Percentiles rank a stretch among this genome's conserved stretches.
Evolutionary conservation across 2,888 invertebrate genomes (phyloP).

Genomic region (Silvanus unidentatus): DNA sequence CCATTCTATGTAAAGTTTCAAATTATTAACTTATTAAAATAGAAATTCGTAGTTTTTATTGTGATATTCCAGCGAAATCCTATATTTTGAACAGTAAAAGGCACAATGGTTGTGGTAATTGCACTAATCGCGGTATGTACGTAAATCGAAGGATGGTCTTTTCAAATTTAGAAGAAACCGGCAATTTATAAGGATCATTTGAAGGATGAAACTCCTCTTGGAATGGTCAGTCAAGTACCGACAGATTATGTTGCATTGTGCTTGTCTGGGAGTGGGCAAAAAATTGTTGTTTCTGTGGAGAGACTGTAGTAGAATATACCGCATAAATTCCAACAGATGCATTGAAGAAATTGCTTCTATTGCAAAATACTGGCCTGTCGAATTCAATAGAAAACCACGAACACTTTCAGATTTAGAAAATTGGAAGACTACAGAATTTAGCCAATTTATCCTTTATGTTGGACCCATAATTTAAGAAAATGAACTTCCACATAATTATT

Average conservation of each 20-base stretch:
- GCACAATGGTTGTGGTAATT: not conserved
- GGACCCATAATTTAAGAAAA: constrained; percentile 11
- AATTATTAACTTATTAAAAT: constrained; percentile 6
- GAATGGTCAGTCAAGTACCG: not conserved
- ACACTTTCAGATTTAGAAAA: constrained; percentile 7
- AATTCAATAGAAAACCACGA: constrained; percentile 15
- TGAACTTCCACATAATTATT: constrained; percentile 9
- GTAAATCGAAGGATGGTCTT: not conserved
- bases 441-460: constrained; percentile 10
- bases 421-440: constrained; percentile 12
- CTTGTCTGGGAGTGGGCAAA: not conserved
- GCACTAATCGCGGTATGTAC: not conserved
- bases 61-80: constrained; percentile 6
- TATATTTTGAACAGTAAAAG: constrained; percentile 11
- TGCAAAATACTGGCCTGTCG: constrained; percentile 8
- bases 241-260: not conserved
- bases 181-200: not conserved
- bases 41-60: constrained; percentile 12
- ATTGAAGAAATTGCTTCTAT: not conserved
- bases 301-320: too few relatives aligned
- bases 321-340: not conserved
- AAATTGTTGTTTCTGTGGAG: not conserved
- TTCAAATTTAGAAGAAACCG: not conserved
- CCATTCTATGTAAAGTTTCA: constrained; percentile 10
- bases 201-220: not conserved